Conservation (phyloP, 1,140 invertebrate species). For the Cyclina sinensis region DNA sequence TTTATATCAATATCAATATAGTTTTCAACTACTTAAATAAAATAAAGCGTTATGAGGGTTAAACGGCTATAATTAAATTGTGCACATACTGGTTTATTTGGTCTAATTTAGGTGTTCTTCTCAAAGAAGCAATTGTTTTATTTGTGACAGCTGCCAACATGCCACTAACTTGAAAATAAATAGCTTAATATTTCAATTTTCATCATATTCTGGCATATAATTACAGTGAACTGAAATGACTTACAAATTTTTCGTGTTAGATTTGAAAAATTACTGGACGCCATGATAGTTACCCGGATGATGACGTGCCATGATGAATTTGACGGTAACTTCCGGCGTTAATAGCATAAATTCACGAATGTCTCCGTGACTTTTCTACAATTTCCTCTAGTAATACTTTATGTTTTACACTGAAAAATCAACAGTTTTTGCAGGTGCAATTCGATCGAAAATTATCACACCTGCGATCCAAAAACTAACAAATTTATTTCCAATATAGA, state of each 20-base stretch:
- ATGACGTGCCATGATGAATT: not conserved
- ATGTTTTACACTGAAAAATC: not conserved
- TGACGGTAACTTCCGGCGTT: not conserved
- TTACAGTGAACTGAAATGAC: not conserved
- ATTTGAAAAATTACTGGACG: slow-evolving; percentile 10
- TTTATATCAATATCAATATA: no score
- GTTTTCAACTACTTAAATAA: no score
- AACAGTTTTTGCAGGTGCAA: slow-evolving; percentile 49
- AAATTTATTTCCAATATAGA: slow-evolving; percentile 69
- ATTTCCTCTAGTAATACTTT: not conserved
- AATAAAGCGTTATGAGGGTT: no score
- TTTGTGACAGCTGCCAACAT: not conserved
- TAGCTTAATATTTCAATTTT: slow-evolving; percentile 1
- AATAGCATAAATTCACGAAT: not conserved
- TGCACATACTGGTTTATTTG: no score
- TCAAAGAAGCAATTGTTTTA: no score
- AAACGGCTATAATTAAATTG: no score
- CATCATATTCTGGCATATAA: slow-evolving; percentile 19
- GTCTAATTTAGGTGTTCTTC: no score
- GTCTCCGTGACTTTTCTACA: slow-evolving; percentile 1
- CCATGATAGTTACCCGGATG: slow-evolving; percentile 22
- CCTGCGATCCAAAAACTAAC: slow-evolving; percentile 56
- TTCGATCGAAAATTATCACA: slow-evolving; percentile 44
- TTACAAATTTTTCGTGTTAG: slow-evolving; percentile 24
- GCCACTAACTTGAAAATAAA: slow-evolving; percentile 8